A percentile compares a stretch with the other conserved stretches of the same genome.
These are phyloP conservation scores for Zoanthus gigantus DNA, from an alignment of 92 coral and sea anemone species.

Conservation along the genomic window DNA sequence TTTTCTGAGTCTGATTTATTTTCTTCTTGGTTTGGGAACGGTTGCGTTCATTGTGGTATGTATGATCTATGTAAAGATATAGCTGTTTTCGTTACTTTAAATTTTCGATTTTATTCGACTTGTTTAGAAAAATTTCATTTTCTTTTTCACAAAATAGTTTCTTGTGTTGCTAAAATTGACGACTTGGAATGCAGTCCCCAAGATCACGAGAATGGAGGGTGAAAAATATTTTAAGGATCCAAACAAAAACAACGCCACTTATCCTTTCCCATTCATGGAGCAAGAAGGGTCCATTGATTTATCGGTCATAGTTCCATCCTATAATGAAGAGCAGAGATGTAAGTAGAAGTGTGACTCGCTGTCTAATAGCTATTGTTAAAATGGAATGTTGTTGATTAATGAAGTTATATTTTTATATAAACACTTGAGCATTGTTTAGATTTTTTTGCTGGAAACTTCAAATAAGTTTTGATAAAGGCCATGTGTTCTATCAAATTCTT, in stretches of 20 bases:
- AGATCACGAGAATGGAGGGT: constrained; percentile 80
- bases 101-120: not conserved
- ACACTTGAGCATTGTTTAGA: too few relatives aligned
- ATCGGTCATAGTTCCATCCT: constrained; percentile 91
- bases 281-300: constrained; percentile 90
- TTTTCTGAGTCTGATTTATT: constrained; percentile 39
- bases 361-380: too few relatives aligned
- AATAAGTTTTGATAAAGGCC: too few relatives aligned
- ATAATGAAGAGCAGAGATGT: constrained; percentile 96
- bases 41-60: constrained; percentile 55
- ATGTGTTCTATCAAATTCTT: too few relatives aligned
- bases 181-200: constrained; percentile 81
- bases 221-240: constrained; percentile 96
- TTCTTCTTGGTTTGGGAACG: constrained; percentile 43
- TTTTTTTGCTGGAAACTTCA: too few relatives aligned
- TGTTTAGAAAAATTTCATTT: not conserved
- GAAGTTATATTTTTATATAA: too few relatives aligned
- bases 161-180: constrained; percentile 74
- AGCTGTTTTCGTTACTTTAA: not conserved
- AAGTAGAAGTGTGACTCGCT: constrained; percentile 28
- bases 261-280: constrained; percentile 93
- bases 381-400: too few relatives aligned
- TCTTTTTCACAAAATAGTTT: constrained; percentile 55
- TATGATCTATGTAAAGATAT: not conserved
- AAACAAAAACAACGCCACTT: constrained; percentile 87